Evolutionary conservation across 2,113 vertebrate species (phyloP).

Genomic region (Leptobrachium ailaonicum): DNA sequence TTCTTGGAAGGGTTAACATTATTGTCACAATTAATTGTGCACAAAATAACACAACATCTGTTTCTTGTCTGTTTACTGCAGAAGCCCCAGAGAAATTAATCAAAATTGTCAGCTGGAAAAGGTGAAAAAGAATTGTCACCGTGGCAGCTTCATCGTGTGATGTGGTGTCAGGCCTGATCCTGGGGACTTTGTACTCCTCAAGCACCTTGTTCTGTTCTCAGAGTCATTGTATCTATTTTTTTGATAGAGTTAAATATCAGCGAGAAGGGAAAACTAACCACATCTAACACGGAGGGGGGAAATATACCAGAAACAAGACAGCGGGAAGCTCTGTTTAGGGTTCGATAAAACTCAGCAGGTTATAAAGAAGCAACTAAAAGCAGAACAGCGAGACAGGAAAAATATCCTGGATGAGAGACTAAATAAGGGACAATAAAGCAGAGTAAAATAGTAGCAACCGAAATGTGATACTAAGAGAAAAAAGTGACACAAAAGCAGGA

Average conservation of each 20-base stretch:
- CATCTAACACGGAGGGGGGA: not conserved
- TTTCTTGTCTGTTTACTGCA: not conserved
- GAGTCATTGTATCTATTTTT: not conserved
- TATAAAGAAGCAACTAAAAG: not conserved
- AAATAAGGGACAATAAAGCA: too few species aligned
- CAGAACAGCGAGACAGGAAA: too few species aligned
- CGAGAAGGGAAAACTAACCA: not conserved
- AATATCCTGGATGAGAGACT: too few species aligned
- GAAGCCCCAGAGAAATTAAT: conserved; percentile 1
- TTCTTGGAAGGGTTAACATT: conserved; percentile 5
- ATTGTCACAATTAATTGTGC: conserved; percentile 8
- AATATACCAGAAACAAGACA: not conserved
- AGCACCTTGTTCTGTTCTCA: not conserved
- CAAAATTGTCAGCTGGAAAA: conserved; percentile 3
- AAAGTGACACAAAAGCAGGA: too few species aligned
- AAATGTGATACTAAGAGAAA: too few species aligned
- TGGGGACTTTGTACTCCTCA: not conserved
- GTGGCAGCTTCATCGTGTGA: not conserved
- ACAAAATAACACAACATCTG: conserved; percentile 8
- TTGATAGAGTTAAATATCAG: not conserved
- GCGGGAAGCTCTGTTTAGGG: not conserved
- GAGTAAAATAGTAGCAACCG: too few species aligned
- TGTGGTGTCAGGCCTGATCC: not conserved
- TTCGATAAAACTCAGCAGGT: not conserved
- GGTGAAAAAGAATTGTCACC: not conserved